Percentiles rank a stretch among this genome's conserved stretches.
Conservation (phyloP, 2,797 vertebrate genomes). For the Silurus aristotelis region DNA sequence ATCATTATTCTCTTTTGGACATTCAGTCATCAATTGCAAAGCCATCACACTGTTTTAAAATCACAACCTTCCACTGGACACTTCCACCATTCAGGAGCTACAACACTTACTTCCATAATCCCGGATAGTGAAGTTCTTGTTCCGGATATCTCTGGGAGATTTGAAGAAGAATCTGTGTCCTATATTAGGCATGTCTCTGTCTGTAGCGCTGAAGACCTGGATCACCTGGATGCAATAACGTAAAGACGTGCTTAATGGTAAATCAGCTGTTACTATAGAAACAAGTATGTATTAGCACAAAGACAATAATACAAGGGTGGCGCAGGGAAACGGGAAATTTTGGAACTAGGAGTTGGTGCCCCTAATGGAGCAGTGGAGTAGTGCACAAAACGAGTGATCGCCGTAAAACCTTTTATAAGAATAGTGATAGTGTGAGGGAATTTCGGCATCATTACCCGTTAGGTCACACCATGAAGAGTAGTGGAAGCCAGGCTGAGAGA, state of each 20-base stretch:
- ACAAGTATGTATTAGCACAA: neutral
- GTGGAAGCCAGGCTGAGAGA: too few relatives aligned
- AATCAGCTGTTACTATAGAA: neutral
- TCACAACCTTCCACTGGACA: neutral
- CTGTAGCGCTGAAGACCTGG: conserved; percentile 83
- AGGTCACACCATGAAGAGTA: too few relatives aligned
- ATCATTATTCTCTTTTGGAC: neutral
- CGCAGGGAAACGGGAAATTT: too few relatives aligned
- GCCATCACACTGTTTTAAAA: neutral
- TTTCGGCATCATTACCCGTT: too few relatives aligned
- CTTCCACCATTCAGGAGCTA: neutral
- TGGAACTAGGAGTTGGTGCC: too few relatives aligned
- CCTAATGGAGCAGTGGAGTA: too few relatives aligned
- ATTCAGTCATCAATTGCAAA: neutral
- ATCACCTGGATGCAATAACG: conserved; percentile 80
- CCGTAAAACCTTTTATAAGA: too few relatives aligned
- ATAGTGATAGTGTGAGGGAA: too few relatives aligned
- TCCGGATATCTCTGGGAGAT: conserved; percentile 80
- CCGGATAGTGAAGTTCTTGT: conserved; percentile 89
- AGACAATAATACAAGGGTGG: neutral
- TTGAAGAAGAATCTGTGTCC: conserved; percentile 89
- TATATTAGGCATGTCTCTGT: conserved; percentile 83
- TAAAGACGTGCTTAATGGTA: neutral
- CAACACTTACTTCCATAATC: conserved; percentile 91
- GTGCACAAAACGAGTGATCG: too few relatives aligned